Evolutionary conservation across 2,888 invertebrate genomes (phyloP), one percentile per base, ranked within the genome.

Genomic region (Athalia circularis): DNA sequence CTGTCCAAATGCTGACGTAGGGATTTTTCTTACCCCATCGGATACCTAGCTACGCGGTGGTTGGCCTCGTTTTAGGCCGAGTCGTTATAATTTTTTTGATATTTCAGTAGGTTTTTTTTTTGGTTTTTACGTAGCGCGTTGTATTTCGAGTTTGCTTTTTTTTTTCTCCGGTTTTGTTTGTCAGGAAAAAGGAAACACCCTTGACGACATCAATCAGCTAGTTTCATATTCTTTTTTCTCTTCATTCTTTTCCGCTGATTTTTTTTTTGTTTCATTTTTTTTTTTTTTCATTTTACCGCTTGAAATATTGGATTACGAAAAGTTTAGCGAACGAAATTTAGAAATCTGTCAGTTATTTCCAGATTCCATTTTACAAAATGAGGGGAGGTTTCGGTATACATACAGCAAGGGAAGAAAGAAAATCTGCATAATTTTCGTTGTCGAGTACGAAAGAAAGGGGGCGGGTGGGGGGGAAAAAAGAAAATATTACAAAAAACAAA

Each of bases 1-100:
- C 29, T 29, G 29, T 79, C 85, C 83, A 85, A 84, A 82, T 81
- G 86, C 87, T 86, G 86, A 86, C 86, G 83, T 81, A 80, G 85
- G 82, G 83, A 80, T 79, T 48, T 72, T 59, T 62, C 47, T 65
- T 48, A n/a, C 13, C 15, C 9, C 8, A 15, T 4, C 6, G 57
- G 57, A 45, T 50, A 0, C 4, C 48, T 48, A 45, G 7, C n/a
- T 15, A 15, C 50, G 67, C 15, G 13, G n/a, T 13, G 67, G 45
- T 47, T 43, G 13, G 11, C 65, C 65, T 47, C 65, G 47, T 62
- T 62, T 62, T 62, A 15, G 62, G 5, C 62, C 62, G 62, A 29
- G 29, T 29, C 29, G 29, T 29, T 29, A 29, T 29, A 29, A 9
- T 15, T 62, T 62, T 62, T 57, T 57, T 57, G 29, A 29, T 29